Base-by-base conservation (phyloP, 1,140 invertebrate genomes). In the Tetragnatha versicolor region DNA sequence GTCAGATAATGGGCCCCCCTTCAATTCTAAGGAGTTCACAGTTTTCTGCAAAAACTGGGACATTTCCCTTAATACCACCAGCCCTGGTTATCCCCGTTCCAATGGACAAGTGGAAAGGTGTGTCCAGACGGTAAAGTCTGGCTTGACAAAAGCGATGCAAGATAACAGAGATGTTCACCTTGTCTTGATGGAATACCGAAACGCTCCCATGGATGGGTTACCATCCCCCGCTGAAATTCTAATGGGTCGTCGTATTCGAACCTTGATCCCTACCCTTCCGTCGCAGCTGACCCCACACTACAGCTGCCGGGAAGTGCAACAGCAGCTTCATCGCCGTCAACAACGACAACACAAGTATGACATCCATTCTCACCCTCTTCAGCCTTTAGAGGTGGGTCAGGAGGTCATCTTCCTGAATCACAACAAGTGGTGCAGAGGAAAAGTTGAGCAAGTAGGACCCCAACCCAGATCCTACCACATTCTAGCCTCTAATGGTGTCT, bases 1-100 rank as follows among this genome's bases (percentile, higher is more conserved):
- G 29, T 65, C 61, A 25, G 82, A 83, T 60, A 81, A 82, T 37
- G 79, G 81, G 39, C 82, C 82, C 5, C 81, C 73, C 20, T 76
- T 76, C 31, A 47, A 55, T 61, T 68, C 53, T 7, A 60, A 27
- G 6, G 45, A 17, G 25, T 9, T 51, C 6, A 25, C 5, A 22
- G 25, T 66, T 10, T 69, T 69, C 25, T 12, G 5, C 9, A 66
- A 65, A 12, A 25, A 69, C 12, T 69, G 51, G 42, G 31, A 60
- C 22, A 69, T 69, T 12, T 14, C 20, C 10, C 42, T 20, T 25
- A 6, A 25, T 27, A 69, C 31, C 5, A 27, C 66, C 9, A 22
- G 14, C 7, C 39, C 66, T 12, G 14, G 7, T 10, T 69, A 31
- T 66, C 66, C 66, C 9, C 6, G 39, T 66, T 66, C 66, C 12